These are phyloP conservation scores for Drosophila peninsularis DNA, from an alignment of 2,888 invertebrate genomes.

Conservation along the genomic window DNA sequence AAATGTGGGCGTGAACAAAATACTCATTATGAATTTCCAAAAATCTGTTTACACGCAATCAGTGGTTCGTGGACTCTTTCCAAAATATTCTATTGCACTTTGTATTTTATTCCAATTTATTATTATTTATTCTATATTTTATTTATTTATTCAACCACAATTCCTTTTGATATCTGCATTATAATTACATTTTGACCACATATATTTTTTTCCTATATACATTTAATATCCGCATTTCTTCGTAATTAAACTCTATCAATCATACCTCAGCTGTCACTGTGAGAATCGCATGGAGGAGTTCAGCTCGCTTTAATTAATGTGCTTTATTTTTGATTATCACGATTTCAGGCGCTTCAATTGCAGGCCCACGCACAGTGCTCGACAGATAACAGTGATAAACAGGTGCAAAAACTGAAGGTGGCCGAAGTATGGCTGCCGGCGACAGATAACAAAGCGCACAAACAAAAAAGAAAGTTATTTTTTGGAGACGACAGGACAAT, in stretches of 20 bases:
- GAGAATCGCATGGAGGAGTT: not conserved
- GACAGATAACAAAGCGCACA: slow-evolving; percentile 14
- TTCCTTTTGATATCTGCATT: too few species aligned
- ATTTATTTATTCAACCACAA: too few species aligned
- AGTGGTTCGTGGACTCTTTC: too few species aligned
- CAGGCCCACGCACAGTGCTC: slow-evolving; percentile 3
- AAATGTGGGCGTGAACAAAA: too few species aligned
- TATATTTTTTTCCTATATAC: too few species aligned
- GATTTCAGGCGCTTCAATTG: slow-evolving; percentile 24
- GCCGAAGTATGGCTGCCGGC: slow-evolving; percentile 2
- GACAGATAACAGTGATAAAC: slow-evolving; percentile 14
- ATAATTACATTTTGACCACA: too few species aligned
- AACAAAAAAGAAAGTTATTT: slow-evolving; percentile 2
- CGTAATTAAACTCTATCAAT: not conserved
- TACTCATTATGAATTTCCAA: too few species aligned
- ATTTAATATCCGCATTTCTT: not conserved
- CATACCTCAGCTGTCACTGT: not conserved
- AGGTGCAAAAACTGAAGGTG: slow-evolving; percentile 11
- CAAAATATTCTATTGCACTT: too few species aligned
- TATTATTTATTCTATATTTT: too few species aligned
- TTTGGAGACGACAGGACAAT: slow-evolving; percentile 40
- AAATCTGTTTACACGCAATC: too few species aligned
- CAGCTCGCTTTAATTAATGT: slow-evolving; percentile 16
- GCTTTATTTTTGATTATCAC: slow-evolving; percentile 8
- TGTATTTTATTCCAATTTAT: too few species aligned